A percentile compares a stretch with the other conserved stretches of the same genome.
Conservation (phyloP, 2,797 vertebrate species). For the Oryzias dopingdopingensis region DNA sequence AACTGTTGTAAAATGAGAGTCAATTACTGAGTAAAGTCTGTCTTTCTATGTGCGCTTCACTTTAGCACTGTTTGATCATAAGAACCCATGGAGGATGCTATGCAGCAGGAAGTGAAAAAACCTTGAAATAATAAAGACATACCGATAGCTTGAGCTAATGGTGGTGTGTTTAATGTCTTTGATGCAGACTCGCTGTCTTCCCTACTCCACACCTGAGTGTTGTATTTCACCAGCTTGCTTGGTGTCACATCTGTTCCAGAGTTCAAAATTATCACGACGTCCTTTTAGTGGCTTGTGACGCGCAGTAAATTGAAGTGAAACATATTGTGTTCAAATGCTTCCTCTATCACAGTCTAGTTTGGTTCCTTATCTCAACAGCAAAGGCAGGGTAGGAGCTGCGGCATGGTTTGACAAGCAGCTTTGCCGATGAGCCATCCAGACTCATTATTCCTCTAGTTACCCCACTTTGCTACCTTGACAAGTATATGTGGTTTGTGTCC, state of each 20-base stretch:
- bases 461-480: slow-evolving; percentile 50
- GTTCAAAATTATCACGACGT: slow-evolving; percentile 43
- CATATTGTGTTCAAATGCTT: slow-evolving; percentile 45
- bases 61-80: slow-evolving; percentile 7
- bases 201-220: slow-evolving; percentile 19
- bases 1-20: not conserved
- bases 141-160: not conserved
- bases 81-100: not conserved
- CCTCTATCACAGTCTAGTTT: slow-evolving; percentile 33
- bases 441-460: slow-evolving; percentile 33
- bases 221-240: slow-evolving; percentile 42
- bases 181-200: slow-evolving; percentile 8
- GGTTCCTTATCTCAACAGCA: slow-evolving; percentile 55
- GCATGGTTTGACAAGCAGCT: slow-evolving; percentile 46
- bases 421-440: slow-evolving; percentile 48
- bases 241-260: slow-evolving; percentile 48
- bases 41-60: not conserved
- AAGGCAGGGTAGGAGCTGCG: slow-evolving; percentile 34
- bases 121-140: slow-evolving; percentile 10
- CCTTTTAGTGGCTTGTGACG: slow-evolving; percentile 49
- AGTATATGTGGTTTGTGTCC: slow-evolving; percentile 42
- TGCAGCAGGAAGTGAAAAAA: not conserved
- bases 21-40: not conserved
- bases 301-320: slow-evolving; percentile 53
- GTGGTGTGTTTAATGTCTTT: slow-evolving; percentile 10